Conservation (phyloP, 1,140 invertebrate genomes). For the Eriocheir sinensis region DNA sequence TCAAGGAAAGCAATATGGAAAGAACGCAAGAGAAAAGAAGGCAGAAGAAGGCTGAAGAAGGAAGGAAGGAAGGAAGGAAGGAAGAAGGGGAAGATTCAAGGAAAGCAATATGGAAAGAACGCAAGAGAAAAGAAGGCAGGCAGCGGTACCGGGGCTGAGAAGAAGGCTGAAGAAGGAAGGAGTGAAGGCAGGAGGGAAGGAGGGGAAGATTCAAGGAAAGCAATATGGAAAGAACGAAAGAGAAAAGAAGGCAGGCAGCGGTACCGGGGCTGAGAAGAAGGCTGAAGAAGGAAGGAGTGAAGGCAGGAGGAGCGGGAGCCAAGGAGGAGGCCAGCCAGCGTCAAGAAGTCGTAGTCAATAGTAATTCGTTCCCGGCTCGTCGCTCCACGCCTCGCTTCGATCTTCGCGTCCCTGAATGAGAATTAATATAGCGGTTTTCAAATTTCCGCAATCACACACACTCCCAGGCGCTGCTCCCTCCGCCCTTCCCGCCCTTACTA, state of each 20-base stretch:
- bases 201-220: background rate
- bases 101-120: too few species aligned
- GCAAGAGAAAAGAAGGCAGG: background rate
- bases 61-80: background rate
- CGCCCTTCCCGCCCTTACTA: slow-evolving; percentile 23
- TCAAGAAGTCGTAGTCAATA: slow-evolving; percentile 57
- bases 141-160: background rate
- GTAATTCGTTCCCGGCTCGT: slow-evolving; percentile 60
- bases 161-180: background rate
- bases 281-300: background rate
- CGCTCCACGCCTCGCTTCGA: slow-evolving; percentile 62
- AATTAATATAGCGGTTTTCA: slow-evolving; percentile 75
- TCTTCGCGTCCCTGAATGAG: slow-evolving; percentile 67
- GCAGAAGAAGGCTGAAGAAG: too few species aligned
- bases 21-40: background rate
- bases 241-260: background rate
- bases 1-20: background rate
- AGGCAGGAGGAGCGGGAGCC: too few species aligned
- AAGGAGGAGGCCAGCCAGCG: background rate
- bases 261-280: too few species aligned
- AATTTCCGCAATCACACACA: slow-evolving; percentile 49
- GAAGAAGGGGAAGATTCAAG: too few species aligned
- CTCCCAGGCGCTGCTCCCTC: background rate
- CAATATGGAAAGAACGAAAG: too few species aligned
- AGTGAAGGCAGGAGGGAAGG: background rate